Base-by-base conservation (phyloP, 1,140 invertebrate species). In the Daktulosphaira vitifoliae region DNA sequence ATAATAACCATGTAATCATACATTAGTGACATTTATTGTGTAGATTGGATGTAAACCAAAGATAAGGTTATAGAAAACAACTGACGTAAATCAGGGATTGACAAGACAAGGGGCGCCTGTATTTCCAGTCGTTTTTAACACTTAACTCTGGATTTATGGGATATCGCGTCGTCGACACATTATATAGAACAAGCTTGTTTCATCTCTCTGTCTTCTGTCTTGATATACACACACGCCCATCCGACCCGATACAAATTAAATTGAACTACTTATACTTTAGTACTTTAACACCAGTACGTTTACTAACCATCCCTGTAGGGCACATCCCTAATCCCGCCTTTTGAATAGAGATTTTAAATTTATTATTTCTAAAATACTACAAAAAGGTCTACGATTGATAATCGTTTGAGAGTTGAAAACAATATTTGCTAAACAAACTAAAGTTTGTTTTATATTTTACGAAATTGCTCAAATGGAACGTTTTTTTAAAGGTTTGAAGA, bases 71-170 rank as follows among this genome's bases (percentile, higher is more conserved):
- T 20, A 15, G 56, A 33, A 62, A 29, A 11, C 7, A 48, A 62
- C 42, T 48, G 39, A 48, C 56, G 56, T 62, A 62, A 62, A 62
- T 62, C 56, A 62, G 56, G 44, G 42, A 62, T 62, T 42, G 56
- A 62, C 56, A 62, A 62, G 56, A 62, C 56, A 33, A 62, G 56
- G 56, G 56, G 56, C 56, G 56, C 56, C 56, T 46, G 56, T 48
- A 25, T 62, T 62, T 25, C 56, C 56, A 42, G 56, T 48, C 56
- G 56, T 62, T 62, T 62, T 62, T 48, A 62, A 62, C 56, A 62
- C 56, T 62, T 62, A 62, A 42, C 22, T 39, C 44, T 25, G 56
- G 42, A 62, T 62, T 62, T 62, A 62, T 62, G 56, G 56, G 42
- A 29, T 48, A 46, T 44, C 54, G 23, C 42, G 42, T 59, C 54